Conservation (phyloP, 2,113 vertebrate species). For the Trichomycterus rosablanca region DNA sequence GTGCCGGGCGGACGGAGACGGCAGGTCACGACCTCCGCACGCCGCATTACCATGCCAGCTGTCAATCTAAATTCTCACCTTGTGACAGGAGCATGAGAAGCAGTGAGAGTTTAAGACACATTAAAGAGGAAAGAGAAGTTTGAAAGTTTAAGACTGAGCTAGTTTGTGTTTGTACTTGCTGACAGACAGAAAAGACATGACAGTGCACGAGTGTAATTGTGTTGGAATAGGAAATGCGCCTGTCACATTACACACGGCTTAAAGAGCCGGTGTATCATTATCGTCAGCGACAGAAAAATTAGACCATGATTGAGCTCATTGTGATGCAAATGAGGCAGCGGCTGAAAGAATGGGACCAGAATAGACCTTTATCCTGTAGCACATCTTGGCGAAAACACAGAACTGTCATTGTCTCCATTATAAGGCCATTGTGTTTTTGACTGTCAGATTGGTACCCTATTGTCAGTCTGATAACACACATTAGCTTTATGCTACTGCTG, state of each 20-base stretch:
- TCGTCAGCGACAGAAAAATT: slow-evolving; percentile 38
- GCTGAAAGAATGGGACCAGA: slow-evolving; percentile 36
- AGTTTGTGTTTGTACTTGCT: slow-evolving; percentile 29
- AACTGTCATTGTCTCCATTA: slow-evolving; percentile 44
- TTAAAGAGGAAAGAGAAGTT: slow-evolving; percentile 30
- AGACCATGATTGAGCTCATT: slow-evolving; percentile 45
- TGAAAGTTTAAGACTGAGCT: slow-evolving; percentile 8
- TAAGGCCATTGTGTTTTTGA: slow-evolving; percentile 32
- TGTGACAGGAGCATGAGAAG: neutral
- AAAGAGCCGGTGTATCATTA: slow-evolving; percentile 42
- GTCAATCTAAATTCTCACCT: slow-evolving; percentile 31
- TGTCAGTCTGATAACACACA: slow-evolving; percentile 36
- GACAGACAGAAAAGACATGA: slow-evolving; percentile 27
- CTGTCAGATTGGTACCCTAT: slow-evolving; percentile 35
- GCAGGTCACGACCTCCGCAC: slow-evolving; percentile 40
- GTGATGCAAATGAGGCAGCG: slow-evolving; percentile 45
- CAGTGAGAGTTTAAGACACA: slow-evolving; percentile 9
- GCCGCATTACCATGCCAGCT: slow-evolving; percentile 37
- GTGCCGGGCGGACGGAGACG: slow-evolving; percentile 12
- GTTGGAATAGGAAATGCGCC: slow-evolving; percentile 41
- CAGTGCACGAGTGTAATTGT: slow-evolving; percentile 17
- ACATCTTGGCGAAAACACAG: slow-evolving; percentile 42
- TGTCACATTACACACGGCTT: slow-evolving; percentile 39
- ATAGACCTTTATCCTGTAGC: slow-evolving; percentile 38
- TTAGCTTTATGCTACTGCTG: slow-evolving; percentile 15